phyloP scores from a whole-genome alignment of 1,140 invertebrate genomes.

The Anadara kagoshimensis region DNA sequence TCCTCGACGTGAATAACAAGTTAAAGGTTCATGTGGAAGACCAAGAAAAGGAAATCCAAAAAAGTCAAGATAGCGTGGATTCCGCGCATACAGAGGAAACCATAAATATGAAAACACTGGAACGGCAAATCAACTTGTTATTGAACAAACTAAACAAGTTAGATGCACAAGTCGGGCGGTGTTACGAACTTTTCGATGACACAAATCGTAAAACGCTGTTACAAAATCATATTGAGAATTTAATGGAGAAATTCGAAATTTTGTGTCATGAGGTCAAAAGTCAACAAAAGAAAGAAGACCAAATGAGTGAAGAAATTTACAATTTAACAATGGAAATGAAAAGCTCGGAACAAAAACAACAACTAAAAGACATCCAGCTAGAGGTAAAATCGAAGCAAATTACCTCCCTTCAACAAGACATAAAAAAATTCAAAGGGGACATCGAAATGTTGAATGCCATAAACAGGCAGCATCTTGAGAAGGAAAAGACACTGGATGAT shows the following conservation, averaged over 20 bases:
- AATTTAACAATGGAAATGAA: constrained; percentile 19
- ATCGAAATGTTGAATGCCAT: constrained; percentile 24
- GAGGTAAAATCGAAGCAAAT: constrained; percentile 36
- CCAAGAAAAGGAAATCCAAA: not conserved
- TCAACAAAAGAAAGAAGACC: constrained; percentile 23
- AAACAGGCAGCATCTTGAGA: constrained; percentile 29
- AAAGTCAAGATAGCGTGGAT: not conserved
- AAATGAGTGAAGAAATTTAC: constrained; percentile 26
- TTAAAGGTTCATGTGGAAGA: constrained; percentile 12
- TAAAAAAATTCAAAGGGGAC: constrained; percentile 16
- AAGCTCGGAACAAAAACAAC: constrained; percentile 22
- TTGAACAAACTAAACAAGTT: constrained; percentile 18
- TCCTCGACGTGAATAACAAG: constrained; percentile 13
- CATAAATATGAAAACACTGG: constrained; percentile 6
- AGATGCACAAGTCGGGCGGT: constrained; percentile 10
- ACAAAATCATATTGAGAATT: not conserved
- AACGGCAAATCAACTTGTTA: not conserved
- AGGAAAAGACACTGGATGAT: constrained; percentile 32
- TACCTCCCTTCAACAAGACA: constrained; percentile 25
- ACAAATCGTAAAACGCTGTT: not conserved
- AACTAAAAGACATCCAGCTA: constrained; percentile 32
- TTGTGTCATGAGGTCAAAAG: constrained; percentile 8
- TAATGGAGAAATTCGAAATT: constrained; percentile 10
- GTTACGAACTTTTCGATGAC: constrained; percentile 3
- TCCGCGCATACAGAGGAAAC: not conserved